phyloP scores from a whole-genome alignment of 2,113 vertebrate species.

The Cavia porcellus region DNA sequence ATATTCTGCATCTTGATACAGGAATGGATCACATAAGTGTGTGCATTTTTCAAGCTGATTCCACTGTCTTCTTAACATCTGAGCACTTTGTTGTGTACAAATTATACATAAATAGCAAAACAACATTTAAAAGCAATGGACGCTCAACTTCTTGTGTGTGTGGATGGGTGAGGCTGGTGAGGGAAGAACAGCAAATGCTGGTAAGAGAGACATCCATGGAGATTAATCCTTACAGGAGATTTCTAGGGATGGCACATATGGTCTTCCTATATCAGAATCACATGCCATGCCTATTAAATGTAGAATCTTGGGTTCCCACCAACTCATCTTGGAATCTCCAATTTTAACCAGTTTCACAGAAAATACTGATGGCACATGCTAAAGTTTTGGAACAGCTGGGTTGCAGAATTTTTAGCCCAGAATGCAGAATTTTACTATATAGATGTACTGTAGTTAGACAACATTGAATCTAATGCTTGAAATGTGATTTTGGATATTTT shows the following conservation, averaged over 20 bases:
- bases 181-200: neutral
- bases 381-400: slow-evolving; percentile 41
- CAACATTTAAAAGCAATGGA: slow-evolving; percentile 1
- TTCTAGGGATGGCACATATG: neutral
- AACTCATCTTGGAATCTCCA: slow-evolving; percentile 37
- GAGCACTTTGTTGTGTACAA: neutral
- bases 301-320: neutral
- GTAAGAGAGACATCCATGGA: neutral
- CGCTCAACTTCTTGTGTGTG: neutral
- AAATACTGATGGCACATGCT: slow-evolving; percentile 30
- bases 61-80: neutral
- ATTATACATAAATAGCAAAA: slow-evolving; percentile 30
- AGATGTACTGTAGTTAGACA: slow-evolving; percentile 58
- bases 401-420: slow-evolving; percentile 56
- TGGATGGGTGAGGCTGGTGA: neutral
- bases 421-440: slow-evolving; percentile 60
- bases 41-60: slow-evolving; percentile 20
- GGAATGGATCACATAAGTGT: neutral
- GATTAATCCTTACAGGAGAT: neutral
- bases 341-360: slow-evolving; percentile 43
- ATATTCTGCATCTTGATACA: neutral
- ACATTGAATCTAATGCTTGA: slow-evolving; percentile 57
- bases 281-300: neutral
- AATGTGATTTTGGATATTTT: slow-evolving; percentile 70
- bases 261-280: slow-evolving; percentile 51